phyloP scores from a whole-genome alignment of 1,140 invertebrate species.

The Trachymyrmex septentrionalis region DNA sequence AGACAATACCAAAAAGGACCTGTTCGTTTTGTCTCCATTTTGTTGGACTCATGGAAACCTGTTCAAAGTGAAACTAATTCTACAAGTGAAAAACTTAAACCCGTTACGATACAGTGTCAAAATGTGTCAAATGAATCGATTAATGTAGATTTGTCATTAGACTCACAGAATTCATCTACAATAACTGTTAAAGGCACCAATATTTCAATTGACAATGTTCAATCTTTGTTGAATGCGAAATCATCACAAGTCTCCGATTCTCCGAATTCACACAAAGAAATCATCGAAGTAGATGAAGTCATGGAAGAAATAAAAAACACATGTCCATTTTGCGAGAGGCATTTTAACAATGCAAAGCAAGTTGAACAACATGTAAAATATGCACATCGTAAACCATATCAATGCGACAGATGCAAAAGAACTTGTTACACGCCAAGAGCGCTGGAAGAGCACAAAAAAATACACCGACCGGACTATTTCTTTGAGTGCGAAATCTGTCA shows the following conservation, averaged over 20 bases:
- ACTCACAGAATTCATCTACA: background rate
- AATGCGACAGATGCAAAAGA: conserved; percentile 83
- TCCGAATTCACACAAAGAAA: background rate
- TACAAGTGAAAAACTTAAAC: background rate
- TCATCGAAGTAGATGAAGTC: conserved; percentile 43
- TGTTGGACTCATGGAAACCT: conserved; percentile 29
- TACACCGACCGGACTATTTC: conserved; percentile 67
- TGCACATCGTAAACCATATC: conserved; percentile 84
- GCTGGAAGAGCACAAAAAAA: conserved; percentile 69
- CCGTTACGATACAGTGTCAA: conserved; percentile 12
- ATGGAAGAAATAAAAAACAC: conserved; percentile 83
- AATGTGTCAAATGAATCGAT: background rate
- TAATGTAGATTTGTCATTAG: background rate
- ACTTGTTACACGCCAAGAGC: conserved; percentile 65
- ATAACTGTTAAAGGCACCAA: background rate
- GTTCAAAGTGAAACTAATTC: background rate
- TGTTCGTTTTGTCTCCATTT: conserved; percentile 29
- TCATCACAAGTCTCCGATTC: background rate
- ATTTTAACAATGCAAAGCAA: conserved; percentile 82
- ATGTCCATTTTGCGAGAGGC: conserved; percentile 86
- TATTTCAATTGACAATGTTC: background rate
- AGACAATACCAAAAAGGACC: conserved; percentile 2
- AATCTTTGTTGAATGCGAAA: background rate
- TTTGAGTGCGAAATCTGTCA: conserved; percentile 80
- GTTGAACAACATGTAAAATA: conserved; percentile 85